Evolutionary conservation across 2,888 invertebrate species (phyloP).

Genomic region (Netelia virgata): DNA sequence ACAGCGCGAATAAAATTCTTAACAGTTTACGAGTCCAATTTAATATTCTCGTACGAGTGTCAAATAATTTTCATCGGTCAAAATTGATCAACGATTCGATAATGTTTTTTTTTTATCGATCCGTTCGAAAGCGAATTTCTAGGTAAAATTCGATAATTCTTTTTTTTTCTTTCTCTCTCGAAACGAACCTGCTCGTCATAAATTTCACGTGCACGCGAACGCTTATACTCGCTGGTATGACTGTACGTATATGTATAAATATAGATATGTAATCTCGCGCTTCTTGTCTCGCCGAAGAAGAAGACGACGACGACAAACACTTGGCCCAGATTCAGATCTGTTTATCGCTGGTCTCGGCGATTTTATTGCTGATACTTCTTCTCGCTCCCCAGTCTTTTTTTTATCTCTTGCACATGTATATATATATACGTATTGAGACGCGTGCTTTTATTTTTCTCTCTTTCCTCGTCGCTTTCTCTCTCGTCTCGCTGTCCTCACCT

Average conservation of each 20-base stretch:
- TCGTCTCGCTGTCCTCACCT: constrained; percentile 28
- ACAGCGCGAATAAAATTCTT: no score
- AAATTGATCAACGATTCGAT: no score
- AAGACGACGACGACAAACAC: constrained; percentile 76
- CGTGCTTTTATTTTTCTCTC: constrained; percentile 48
- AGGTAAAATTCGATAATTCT: background rate
- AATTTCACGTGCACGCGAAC: background rate
- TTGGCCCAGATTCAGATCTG: constrained; percentile 78
- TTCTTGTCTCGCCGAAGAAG: constrained; percentile 45
- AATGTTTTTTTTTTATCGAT: background rate
- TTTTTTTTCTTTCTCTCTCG: constrained; percentile 11
- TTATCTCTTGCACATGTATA: constrained; percentile 36
- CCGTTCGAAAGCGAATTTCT: background rate
- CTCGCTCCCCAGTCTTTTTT: constrained; percentile 34
- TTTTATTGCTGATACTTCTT: constrained; percentile 76
- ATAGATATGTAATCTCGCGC: background rate
- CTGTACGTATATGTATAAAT: background rate
- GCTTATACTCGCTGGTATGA: background rate
- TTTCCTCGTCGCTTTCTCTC: constrained; percentile 33
- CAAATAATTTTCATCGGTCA: no score
- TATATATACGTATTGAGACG: no score
- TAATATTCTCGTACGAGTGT: no score
- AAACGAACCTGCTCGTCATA: no score
- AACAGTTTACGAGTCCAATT: no score
- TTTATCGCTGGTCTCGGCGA: constrained; percentile 73